These are phyloP conservation scores for Dicaeum eximium DNA, from an alignment of 2,113 vertebrate species.

Conservation along the genomic window DNA sequence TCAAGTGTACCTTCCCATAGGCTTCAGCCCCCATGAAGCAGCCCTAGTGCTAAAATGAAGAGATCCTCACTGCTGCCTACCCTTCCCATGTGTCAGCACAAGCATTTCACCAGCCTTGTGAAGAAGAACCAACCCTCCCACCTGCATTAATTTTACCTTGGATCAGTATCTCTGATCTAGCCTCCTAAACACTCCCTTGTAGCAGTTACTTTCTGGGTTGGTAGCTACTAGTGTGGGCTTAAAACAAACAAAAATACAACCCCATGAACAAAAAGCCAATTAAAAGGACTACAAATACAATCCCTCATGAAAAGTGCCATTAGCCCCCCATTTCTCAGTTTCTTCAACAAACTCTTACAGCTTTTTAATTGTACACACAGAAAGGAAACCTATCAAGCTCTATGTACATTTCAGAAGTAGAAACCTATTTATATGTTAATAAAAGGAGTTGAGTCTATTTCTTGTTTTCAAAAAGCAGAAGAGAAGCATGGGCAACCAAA, in stretches of 20 bases:
- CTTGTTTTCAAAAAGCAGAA: not conserved
- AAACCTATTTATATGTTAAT: not conserved
- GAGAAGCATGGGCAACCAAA: not conserved
- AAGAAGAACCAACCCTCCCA: not conserved
- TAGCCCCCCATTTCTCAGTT: not conserved
- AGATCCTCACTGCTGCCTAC: not conserved
- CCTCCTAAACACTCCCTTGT: not conserved
- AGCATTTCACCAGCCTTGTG: not conserved
- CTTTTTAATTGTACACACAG: not conserved
- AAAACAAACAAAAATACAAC: not conserved
- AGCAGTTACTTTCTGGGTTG: not conserved
- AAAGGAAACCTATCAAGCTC: not conserved
- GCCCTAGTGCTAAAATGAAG: not conserved
- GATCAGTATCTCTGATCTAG: not conserved
- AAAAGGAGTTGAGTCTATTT: not conserved
- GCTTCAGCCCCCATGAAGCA: not conserved
- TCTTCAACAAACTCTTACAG: not conserved
- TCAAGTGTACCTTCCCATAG: not conserved
- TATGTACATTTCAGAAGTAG: not conserved
- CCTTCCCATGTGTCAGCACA: rapidly evolving
- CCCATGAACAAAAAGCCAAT: not conserved
- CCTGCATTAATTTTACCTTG: not conserved
- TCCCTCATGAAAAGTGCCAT: not conserved
- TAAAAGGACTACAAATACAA: not conserved
- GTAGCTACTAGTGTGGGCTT: not conserved